Evolutionary conservation across 2,113 vertebrate genomes (phyloP).

Genomic region (Lates calcarifer): DNA sequence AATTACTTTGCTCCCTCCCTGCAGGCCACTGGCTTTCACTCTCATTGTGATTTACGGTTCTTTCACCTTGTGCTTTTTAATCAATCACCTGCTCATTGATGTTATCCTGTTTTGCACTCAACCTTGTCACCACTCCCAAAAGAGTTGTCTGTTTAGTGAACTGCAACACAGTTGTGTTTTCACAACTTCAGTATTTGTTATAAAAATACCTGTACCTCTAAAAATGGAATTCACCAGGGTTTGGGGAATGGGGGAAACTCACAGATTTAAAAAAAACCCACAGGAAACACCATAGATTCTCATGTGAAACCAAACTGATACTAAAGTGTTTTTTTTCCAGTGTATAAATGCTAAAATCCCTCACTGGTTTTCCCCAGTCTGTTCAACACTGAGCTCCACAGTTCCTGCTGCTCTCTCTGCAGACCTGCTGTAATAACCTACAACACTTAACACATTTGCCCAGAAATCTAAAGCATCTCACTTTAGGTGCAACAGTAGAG

Average conservation of each 20-base stretch:
- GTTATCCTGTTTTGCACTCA: slow-evolving; percentile 21
- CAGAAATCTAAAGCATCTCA: not conserved
- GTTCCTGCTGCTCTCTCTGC: not conserved
- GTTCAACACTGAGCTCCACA: not conserved
- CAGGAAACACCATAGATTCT: slow-evolving; percentile 32
- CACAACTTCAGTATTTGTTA: slow-evolving; percentile 22
- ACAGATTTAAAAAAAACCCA: slow-evolving; percentile 18
- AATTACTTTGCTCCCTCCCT: slow-evolving; percentile 80
- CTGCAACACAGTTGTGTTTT: slow-evolving; percentile 6
- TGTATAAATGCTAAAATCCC: slow-evolving; percentile 1
- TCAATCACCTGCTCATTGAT: slow-evolving; percentile 53
- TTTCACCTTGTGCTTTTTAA: slow-evolving; percentile 53
- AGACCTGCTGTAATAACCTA: not conserved
- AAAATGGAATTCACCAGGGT: slow-evolving; percentile 19
- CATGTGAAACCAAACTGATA: slow-evolving; percentile 22
- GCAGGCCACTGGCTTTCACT: slow-evolving; percentile 67
- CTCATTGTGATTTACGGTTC: slow-evolving; percentile 65
- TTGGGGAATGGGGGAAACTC: slow-evolving; percentile 36
- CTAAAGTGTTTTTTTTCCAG: not conserved
- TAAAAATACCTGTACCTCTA: slow-evolving; percentile 11
- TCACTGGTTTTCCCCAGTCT: not conserved
- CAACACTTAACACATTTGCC: not conserved
- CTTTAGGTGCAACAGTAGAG: not conserved
- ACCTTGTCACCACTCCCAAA: slow-evolving; percentile 28
- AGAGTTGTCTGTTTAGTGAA: slow-evolving; percentile 19